A percentile compares a stretch with the other conserved stretches of the same genome.
Conservation (phyloP, 2,113 vertebrate species). For the Mellivora capensis region DNA sequence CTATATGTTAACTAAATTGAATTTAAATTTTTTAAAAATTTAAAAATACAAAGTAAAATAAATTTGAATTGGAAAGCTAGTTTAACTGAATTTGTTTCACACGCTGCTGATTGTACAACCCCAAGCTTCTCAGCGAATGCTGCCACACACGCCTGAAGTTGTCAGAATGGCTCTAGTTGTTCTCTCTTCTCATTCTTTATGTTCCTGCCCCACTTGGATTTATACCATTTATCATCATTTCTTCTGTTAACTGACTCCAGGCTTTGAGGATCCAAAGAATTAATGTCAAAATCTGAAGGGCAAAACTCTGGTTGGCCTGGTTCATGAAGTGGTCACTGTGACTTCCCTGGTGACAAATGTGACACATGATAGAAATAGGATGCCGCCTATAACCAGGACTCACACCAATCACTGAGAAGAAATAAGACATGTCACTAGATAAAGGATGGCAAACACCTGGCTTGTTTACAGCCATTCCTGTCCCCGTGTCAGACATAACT, state of each 20-base stretch:
- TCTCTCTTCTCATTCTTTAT: conserved; percentile 16
- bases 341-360: conserved; percentile 57
- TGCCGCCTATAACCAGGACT: conserved; percentile 7
- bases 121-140: background rate
- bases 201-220: conserved; percentile 35
- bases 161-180: background rate
- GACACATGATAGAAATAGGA: conserved; percentile 56
- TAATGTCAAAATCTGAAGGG: conserved; percentile 66
- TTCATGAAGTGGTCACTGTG: conserved; percentile 41
- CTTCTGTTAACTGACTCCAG: conserved; percentile 47
- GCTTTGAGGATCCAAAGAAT: conserved; percentile 48
- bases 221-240: conserved; percentile 49
- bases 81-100: background rate
- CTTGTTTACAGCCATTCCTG: conserved; percentile 3
- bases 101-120: background rate
- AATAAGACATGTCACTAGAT: conserved; percentile 47
- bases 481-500: conserved; percentile 38
- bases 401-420: conserved; percentile 52
- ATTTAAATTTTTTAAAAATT: background rate
- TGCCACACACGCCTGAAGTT: background rate
- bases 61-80: background rate
- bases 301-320: conserved; percentile 40
- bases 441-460: conserved; percentile 29
- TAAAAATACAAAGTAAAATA: background rate
- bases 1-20: background rate